Conservation (phyloP, 2,797 vertebrate genomes). For the Myripristis jacobus region DNA sequence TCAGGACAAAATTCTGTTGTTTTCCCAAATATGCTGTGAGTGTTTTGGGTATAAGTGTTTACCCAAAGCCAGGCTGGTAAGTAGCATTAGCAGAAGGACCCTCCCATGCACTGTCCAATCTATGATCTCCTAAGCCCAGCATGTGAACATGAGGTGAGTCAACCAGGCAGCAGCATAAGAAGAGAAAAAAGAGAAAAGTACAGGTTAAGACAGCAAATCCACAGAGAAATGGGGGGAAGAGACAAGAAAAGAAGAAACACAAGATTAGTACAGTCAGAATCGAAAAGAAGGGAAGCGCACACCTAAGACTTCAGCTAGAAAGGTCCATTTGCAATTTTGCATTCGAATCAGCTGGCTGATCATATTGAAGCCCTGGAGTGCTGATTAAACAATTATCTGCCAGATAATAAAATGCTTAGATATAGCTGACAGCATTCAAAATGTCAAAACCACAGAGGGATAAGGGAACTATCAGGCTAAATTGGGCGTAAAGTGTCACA, state of each 20-base stretch:
- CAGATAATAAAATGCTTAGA: constrained; percentile 60
- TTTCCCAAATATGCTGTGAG: constrained; percentile 19
- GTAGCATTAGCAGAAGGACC: constrained; percentile 51
- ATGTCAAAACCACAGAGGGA: constrained; percentile 54
- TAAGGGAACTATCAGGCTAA: constrained; percentile 55
- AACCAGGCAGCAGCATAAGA: constrained; percentile 56
- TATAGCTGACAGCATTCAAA: constrained; percentile 66
- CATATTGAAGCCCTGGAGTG: constrained; percentile 59
- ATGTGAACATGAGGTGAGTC: constrained; percentile 21
- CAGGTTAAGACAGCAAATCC: constrained; percentile 45
- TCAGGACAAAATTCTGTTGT: constrained; percentile 21
- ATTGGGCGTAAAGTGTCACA: constrained; percentile 53
- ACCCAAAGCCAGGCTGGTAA: constrained; percentile 57
- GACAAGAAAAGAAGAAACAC: not conserved
- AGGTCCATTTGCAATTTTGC: constrained; percentile 42
- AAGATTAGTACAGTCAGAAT: constrained; percentile 41
- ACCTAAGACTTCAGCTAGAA: constrained; percentile 23
- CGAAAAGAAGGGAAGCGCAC: constrained; percentile 43
- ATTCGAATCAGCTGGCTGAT: constrained; percentile 63
- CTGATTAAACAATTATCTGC: constrained; percentile 72
- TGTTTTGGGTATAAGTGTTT: constrained; percentile 47
- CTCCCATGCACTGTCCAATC: constrained; percentile 35
- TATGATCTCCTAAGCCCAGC: constrained; percentile 41
- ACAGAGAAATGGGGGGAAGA: constrained; percentile 10
- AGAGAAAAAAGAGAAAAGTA: constrained; percentile 31